Evolutionary conservation across 2,113 vertebrate genomes (phyloP), one percentile per base, ranked within the genome.

Genomic region (Burhinus bistriatus): DNA sequence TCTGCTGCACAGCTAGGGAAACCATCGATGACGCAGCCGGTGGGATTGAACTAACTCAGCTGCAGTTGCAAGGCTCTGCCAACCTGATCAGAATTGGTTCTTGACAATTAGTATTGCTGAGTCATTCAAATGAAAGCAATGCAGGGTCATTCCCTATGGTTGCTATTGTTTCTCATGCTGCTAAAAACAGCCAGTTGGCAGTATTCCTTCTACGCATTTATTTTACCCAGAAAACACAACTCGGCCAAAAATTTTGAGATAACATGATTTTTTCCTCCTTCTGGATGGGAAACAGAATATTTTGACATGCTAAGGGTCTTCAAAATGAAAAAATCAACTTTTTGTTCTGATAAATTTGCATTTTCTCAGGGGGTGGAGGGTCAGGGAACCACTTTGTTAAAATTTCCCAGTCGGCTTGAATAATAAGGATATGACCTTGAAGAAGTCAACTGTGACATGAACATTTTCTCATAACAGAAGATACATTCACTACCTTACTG

Each of bases 151-250:
- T 75, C 76, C n/a, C 45, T 25, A 0, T 2, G 77, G 10, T 0
- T 71, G 73, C 27, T 49, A 71, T 44, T 79, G 89, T 76, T 95
- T 95, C 89, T 91, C 66, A 38, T 65, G 83, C 72, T 76, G 52
- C 86, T 89, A 91, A 93, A 97, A 84, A 29, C 44, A 78, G 52
- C 34, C 36, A 12, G 29, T 65, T 95, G 90, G 83, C 89, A 42
- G 59, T 68, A 84, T 15, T 90, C 86, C 93, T 86, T 64, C 80
- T 78, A 69, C 30, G 34, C 54, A 4, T 85, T 88, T 88, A 27
- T 83, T 61, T 92, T 88, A 49, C 52, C 68, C 81, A 90, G 73
- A 96, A 87, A 95, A 69, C 26, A 9, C 89, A 51, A 22, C 54
- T 76, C 6, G 1, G 78, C 27, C 68, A 51, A 62, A 92, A 87